phyloP scores from a whole-genome alignment of 2,797 vertebrate genomes.

The Rousettus madagascariensis region DNA sequence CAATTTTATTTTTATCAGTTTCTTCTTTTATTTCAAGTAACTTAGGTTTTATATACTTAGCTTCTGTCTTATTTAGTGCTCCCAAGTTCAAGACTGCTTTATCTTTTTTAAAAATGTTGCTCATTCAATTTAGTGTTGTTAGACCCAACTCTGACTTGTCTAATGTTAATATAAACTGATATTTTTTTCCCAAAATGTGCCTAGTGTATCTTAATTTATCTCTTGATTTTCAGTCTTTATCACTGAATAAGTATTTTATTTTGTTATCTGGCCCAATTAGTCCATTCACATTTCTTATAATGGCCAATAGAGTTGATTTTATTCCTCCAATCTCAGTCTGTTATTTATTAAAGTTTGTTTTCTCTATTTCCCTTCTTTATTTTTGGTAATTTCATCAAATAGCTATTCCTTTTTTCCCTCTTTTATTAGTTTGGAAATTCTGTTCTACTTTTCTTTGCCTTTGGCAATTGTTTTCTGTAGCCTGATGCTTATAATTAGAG shows the following conservation, averaged over 20 bases:
- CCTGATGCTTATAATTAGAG: not conserved
- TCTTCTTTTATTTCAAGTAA: not conserved
- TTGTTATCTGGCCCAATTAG: not conserved
- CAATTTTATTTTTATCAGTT: not conserved
- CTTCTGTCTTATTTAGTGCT: not conserved
- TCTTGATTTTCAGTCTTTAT: not conserved
- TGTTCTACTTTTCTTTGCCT: fast-evolving
- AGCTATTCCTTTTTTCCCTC: not conserved
- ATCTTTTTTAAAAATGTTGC: not conserved
- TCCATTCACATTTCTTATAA: not conserved
- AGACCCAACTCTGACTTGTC: not conserved
- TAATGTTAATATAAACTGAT: not conserved
- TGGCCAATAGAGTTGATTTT: not conserved
- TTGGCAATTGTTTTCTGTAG: not conserved
- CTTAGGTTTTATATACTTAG: not conserved
- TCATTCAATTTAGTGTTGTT: not conserved
- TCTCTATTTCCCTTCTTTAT: not conserved
- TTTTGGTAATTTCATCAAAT: not conserved
- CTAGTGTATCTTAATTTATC: not conserved
- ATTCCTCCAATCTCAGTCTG: not conserved
- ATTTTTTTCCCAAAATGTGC: not conserved
- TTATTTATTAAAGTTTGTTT: not conserved
- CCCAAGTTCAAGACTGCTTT: not conserved
- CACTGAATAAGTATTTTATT: not conserved
- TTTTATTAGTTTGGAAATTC: not conserved